Conservation (phyloP, 2,113 vertebrate species). For the Notiomystis cincta region DNA sequence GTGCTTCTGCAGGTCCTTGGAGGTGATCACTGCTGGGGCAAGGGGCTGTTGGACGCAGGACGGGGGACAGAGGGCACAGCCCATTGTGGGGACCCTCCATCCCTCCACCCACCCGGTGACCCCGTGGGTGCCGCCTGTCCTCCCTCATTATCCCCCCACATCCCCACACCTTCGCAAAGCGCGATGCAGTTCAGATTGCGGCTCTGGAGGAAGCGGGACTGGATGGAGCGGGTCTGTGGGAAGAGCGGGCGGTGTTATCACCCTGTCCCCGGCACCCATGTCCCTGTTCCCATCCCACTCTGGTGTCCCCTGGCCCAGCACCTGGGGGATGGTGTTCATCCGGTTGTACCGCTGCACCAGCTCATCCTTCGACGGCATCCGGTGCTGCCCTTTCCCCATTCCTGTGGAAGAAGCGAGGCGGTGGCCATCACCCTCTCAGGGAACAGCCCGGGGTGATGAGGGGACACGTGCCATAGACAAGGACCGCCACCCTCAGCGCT, state of each 20-base stretch:
- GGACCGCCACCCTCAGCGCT: fast-evolving
- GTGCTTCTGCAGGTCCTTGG: constrained; percentile 98
- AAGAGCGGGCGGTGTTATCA: fast-evolving
- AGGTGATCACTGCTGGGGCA: constrained; percentile 89
- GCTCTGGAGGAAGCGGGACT: constrained; percentile 97
- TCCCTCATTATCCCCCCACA: fast-evolving
- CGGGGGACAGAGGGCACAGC: not conserved
- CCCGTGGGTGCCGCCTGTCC: not conserved
- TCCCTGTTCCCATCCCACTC: fast-evolving
- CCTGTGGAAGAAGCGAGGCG: constrained; percentile 63
- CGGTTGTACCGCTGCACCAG: constrained; percentile 97
- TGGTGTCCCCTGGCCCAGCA: not conserved
- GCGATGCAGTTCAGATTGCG: constrained; percentile 99
- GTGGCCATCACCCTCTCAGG: not conserved
- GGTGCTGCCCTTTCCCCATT: constrained; percentile 99
- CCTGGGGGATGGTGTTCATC: constrained; percentile 99
- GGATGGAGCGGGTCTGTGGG: constrained; percentile 89
- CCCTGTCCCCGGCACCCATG: fast-evolving
- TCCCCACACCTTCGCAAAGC: constrained; percentile 90
- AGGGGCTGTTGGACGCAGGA: not conserved
- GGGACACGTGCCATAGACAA: not conserved
- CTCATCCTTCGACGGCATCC: constrained; percentile 98
- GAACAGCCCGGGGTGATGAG: fast-evolving
- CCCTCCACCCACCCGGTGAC: not conserved
- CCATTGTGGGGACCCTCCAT: not conserved